phyloP scores from a whole-genome alignment of 2,113 vertebrate genomes.

The Spea multiplicata region DNA sequence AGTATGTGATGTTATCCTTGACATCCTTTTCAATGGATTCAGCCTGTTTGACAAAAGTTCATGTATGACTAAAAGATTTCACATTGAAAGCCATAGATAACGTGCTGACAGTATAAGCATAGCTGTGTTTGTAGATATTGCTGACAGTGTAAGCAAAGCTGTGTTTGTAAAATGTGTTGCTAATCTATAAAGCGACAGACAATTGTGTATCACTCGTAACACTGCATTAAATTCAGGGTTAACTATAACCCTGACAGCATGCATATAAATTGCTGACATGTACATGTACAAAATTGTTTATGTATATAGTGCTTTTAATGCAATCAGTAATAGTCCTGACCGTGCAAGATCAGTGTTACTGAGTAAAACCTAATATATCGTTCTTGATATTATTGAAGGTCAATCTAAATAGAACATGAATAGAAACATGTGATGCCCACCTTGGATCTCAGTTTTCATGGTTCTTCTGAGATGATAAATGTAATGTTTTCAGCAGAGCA shows the following conservation, averaged over 20 bases:
- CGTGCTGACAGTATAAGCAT: constrained; percentile 21
- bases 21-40: too few species aligned
- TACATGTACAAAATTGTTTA: constrained; percentile 35
- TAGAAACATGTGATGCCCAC: constrained; percentile 41
- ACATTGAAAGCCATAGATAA: too few species aligned
- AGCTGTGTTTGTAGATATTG: neutral
- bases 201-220: neutral
- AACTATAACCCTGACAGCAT: constrained; percentile 33
- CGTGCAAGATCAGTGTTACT: constrained; percentile 26
- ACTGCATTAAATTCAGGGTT: neutral
- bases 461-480: constrained; percentile 2
- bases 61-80: too few species aligned
- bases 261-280: constrained; percentile 44
- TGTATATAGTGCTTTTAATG: constrained; percentile 32
- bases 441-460: constrained; percentile 43
- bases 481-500: neutral
- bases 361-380: constrained; percentile 42
- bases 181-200: constrained; percentile 1
- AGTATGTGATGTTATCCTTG: too few species aligned
- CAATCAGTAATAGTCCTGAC: constrained; percentile 44
- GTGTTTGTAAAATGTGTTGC: constrained; percentile 18
- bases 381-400: constrained; percentile 45
- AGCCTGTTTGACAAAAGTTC: too few species aligned
- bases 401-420: constrained; percentile 31
- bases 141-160: constrained; percentile 37